A percentile compares a stretch with the other conserved stretches of the same genome.
Conservation (phyloP, 2,797 vertebrate species). For the Sebastes diaconus region DNA sequence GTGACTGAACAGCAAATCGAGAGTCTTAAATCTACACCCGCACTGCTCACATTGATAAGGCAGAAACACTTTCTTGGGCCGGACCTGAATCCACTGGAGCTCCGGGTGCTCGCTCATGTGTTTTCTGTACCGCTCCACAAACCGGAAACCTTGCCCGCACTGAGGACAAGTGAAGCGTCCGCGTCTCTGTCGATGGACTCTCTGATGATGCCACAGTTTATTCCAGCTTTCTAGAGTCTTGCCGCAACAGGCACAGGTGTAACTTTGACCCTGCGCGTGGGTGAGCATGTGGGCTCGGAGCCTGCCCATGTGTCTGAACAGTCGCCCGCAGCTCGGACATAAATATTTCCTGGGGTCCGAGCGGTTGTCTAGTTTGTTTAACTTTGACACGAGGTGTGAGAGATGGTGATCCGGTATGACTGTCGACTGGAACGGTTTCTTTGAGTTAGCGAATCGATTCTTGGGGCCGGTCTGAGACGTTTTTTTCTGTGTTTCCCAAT, state of each 20-base stretch:
- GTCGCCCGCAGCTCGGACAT: conserved; percentile 81
- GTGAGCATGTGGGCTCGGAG: conserved; percentile 86
- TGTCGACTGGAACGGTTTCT: conserved; percentile 57
- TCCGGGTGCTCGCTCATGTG: conserved; percentile 82
- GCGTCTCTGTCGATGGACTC: conserved; percentile 76
- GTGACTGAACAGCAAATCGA: conserved; percentile 81
- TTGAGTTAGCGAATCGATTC: conserved; percentile 5
- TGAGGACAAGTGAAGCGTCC: conserved; percentile 81
- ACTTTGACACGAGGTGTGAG: conserved; percentile 66
- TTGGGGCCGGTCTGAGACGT: neutral
- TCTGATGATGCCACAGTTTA: conserved; percentile 83
- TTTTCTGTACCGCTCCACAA: conserved; percentile 73
- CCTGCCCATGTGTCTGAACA: conserved; percentile 82
- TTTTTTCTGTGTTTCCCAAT: neutral
- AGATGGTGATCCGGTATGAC: conserved; percentile 38
- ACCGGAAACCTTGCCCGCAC: conserved; percentile 81
- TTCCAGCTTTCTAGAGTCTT: conserved; percentile 80
- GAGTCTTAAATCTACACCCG: conserved; percentile 73
- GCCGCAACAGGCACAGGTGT: conserved; percentile 78
- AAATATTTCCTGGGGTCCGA: conserved; percentile 83
- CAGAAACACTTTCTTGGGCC: conserved; percentile 61
- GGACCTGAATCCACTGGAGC: conserved; percentile 67
- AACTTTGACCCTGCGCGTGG: conserved; percentile 71
- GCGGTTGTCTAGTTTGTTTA: conserved; percentile 76
- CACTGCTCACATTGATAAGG: conserved; percentile 84